These are phyloP conservation scores for Bradysia coprophila DNA, from an alignment of 1,140 invertebrate species.

Conservation along the genomic window DNA sequence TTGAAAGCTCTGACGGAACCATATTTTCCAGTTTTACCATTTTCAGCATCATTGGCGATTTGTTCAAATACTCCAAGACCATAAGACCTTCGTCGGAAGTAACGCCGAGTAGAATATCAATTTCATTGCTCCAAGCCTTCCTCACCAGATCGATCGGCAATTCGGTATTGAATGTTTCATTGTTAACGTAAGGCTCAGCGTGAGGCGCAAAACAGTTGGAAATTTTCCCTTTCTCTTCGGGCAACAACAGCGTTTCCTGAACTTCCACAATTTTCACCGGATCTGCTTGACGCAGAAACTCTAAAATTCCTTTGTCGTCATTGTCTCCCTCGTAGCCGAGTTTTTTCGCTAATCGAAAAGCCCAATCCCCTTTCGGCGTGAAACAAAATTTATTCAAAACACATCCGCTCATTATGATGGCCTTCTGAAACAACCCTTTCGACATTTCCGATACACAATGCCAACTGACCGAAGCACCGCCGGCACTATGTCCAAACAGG, in stretches of 20 bases:
- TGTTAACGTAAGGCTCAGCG: background rate
- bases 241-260: background rate
- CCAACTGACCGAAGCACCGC: conserved; percentile 17
- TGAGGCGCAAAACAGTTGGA: background rate
- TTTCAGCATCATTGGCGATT: too few species aligned
- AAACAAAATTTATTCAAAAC: conserved; percentile 20
- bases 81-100: too few species aligned
- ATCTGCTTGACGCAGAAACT: conserved; percentile 19
- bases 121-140: too few species aligned
- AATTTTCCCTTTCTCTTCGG: background rate
- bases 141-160: too few species aligned
- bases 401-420: conserved; percentile 34
- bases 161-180: too few species aligned
- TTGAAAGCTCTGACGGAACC: too few species aligned
- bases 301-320: conserved; percentile 14
- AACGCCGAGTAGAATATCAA: too few species aligned
- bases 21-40: too few species aligned
- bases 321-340: conserved; percentile 12
- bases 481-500: conserved; percentile 22
- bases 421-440: too few species aligned
- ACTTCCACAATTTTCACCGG: background rate
- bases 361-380: conserved; percentile 4
- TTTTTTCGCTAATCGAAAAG: conserved; percentile 7
- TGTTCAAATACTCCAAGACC: too few species aligned
- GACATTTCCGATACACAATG: conserved; percentile 28